phyloP scores from a whole-genome alignment of 1,140 invertebrate genomes.

The Papilio glaucus region DNA sequence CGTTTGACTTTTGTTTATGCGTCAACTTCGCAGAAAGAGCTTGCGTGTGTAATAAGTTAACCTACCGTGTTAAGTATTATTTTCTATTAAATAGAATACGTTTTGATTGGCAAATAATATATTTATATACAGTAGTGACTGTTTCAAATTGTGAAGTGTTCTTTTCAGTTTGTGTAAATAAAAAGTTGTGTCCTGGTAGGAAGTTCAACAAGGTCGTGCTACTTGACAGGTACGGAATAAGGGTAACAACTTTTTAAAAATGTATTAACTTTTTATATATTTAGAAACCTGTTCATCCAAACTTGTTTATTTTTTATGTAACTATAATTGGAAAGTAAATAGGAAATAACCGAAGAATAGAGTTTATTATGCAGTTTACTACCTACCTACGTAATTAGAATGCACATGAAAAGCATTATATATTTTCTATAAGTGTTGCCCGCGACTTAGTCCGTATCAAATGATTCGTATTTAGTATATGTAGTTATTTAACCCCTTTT shows the following conservation, averaged over 20 bases:
- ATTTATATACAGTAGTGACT: background rate
- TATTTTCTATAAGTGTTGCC: no score
- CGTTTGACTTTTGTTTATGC: conserved; percentile 6
- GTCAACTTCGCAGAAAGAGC: conserved; percentile 3
- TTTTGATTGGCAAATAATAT: background rate
- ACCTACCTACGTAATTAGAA: no score
- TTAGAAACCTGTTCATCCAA: conserved; percentile 13
- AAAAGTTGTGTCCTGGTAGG: conserved; percentile 23
- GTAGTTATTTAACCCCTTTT: no score
- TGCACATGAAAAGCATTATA: no score
- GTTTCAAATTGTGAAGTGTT: conserved; percentile 12
- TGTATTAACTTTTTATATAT: conserved; percentile 41
- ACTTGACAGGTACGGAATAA: conserved; percentile 26
- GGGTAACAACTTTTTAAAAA: conserved; percentile 44
- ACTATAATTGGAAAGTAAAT: background rate
- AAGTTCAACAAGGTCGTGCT: conserved; percentile 33
- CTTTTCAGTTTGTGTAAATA: background rate
- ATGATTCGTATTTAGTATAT: no score
- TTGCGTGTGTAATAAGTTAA: background rate
- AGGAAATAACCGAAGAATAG: no score
- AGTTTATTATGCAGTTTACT: no score
- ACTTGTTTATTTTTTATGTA: background rate
- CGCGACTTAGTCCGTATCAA: no score
- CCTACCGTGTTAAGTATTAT: background rate
- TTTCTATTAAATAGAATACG: background rate